Conservation (phyloP, 2,888 invertebrate species). For the Cephus rjabovi region DNA sequence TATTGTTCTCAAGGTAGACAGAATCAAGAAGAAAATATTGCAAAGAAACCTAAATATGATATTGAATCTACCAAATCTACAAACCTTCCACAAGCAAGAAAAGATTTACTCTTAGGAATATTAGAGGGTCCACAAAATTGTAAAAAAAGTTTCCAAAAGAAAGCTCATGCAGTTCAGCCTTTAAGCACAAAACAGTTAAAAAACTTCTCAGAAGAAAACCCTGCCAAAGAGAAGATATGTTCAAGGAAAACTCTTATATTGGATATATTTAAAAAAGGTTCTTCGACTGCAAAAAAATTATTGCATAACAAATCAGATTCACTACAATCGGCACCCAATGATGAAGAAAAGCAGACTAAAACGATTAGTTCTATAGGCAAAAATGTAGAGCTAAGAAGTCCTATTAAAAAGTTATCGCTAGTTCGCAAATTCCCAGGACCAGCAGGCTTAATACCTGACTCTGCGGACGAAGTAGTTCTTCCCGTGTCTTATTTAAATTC, state of each 20-base stretch:
- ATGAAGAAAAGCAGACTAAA: neutral
- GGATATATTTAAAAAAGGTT: slow-evolving; percentile 31
- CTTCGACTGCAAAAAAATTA: neutral
- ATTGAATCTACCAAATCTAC: neutral
- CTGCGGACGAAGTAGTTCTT: slow-evolving; percentile 24
- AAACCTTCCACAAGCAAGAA: slow-evolving; percentile 16
- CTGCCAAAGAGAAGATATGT: slow-evolving; percentile 10
- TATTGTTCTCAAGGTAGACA: slow-evolving; percentile 25
- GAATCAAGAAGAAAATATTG: slow-evolving; percentile 11
- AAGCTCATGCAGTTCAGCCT: neutral
- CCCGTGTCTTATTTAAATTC: slow-evolving; percentile 25
- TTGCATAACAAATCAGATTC: neutral
- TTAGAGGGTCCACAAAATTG: neutral
- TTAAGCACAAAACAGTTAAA: slow-evolving; percentile 15
- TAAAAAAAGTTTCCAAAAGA: neutral
- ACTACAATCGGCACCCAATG: neutral
- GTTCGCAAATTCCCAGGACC: slow-evolving; percentile 68
- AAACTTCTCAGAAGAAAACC: slow-evolving; percentile 17
- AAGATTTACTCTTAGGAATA: neutral
- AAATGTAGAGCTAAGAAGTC: slow-evolving; percentile 1
- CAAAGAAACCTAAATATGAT: slow-evolving; percentile 20
- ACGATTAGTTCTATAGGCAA: neutral
- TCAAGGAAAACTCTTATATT: slow-evolving; percentile 34
- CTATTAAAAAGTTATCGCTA: slow-evolving; percentile 34
- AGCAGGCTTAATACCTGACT: slow-evolving; percentile 65